phyloP scores from a whole-genome alignment of 1,140 invertebrate genomes.

The Neelides sp. region DNA sequence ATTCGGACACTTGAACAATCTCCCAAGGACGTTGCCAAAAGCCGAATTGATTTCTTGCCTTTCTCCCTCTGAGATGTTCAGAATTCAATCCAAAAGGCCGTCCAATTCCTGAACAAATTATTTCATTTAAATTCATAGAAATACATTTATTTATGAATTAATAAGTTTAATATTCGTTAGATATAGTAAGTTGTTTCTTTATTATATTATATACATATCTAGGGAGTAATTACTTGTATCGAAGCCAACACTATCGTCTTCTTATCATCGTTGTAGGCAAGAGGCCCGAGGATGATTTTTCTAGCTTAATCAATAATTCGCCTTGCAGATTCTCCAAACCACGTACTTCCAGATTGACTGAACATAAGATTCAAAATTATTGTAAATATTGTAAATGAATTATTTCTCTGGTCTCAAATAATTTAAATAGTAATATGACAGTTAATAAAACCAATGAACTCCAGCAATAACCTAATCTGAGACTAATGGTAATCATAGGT shows the following conservation, averaged over 20 bases:
- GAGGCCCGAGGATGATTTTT: too few relatives aligned
- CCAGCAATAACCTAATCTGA: too few relatives aligned
- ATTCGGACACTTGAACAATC: slow-evolving; percentile 62
- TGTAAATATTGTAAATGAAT: too few relatives aligned
- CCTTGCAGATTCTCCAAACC: too few relatives aligned
- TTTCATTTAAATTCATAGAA: not conserved
- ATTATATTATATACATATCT: not conserved
- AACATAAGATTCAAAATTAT: too few relatives aligned
- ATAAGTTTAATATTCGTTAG: not conserved
- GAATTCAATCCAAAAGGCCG: not conserved
- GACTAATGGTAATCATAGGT: too few relatives aligned
- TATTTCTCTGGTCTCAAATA: too few relatives aligned
- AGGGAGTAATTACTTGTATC: not conserved
- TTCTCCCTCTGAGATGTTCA: slow-evolving; percentile 42
- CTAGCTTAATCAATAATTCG: too few relatives aligned
- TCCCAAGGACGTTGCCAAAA: slow-evolving; percentile 45
- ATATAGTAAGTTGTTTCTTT: not conserved
- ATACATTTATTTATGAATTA: not conserved
- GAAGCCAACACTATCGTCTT: not conserved
- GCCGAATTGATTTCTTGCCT: slow-evolving; percentile 46
- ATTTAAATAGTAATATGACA: too few relatives aligned
- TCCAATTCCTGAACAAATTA: not conserved
- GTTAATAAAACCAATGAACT: too few relatives aligned
- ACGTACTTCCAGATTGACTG: too few relatives aligned
- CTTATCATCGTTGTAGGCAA: too few relatives aligned